These are phyloP conservation scores for Plutomurus gul DNA, from an alignment of 1,140 invertebrate genomes.

Conservation along the genomic window DNA sequence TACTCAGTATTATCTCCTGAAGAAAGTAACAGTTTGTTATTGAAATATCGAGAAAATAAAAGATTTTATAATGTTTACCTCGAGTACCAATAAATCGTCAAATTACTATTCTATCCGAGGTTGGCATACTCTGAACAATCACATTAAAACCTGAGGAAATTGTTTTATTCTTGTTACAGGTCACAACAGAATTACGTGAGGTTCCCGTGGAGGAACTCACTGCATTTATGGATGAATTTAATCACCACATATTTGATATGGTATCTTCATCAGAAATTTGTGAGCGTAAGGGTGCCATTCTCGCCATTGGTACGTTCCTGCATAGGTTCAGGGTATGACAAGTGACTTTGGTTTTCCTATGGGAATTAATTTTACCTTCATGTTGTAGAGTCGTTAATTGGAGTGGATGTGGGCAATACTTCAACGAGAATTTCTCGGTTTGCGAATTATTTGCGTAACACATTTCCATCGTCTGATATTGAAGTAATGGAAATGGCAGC, in stretches of 20 bases:
- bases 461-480: slow-evolving; percentile 86
- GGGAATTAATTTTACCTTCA: slow-evolving; percentile 47
- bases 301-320: slow-evolving; percentile 78
- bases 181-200: slow-evolving; percentile 86
- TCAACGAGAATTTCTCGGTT: slow-evolving; percentile 87
- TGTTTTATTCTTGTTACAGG: slow-evolving; percentile 54
- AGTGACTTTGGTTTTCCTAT: slow-evolving; percentile 33
- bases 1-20: no score
- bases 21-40: no score
- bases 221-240: slow-evolving; percentile 91
- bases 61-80: no score
- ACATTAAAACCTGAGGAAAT: slow-evolving; percentile 5
- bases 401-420: slow-evolving; percentile 88
- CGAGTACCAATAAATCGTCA: no score
- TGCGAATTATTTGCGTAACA: slow-evolving; percentile 88
- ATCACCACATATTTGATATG: slow-evolving; percentile 95
- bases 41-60: no score
- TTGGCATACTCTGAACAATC: no score
- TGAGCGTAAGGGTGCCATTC: slow-evolving; percentile 92
- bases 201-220: slow-evolving; percentile 88
- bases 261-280: slow-evolving; percentile 88
- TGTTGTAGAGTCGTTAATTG: slow-evolving; percentile 80
- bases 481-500: slow-evolving; percentile 95
- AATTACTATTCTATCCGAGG: no score
- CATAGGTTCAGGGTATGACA: neutral